Evolutionary conservation across 2,888 invertebrate species (phyloP).

Genomic region (Ctena decussata): DNA sequence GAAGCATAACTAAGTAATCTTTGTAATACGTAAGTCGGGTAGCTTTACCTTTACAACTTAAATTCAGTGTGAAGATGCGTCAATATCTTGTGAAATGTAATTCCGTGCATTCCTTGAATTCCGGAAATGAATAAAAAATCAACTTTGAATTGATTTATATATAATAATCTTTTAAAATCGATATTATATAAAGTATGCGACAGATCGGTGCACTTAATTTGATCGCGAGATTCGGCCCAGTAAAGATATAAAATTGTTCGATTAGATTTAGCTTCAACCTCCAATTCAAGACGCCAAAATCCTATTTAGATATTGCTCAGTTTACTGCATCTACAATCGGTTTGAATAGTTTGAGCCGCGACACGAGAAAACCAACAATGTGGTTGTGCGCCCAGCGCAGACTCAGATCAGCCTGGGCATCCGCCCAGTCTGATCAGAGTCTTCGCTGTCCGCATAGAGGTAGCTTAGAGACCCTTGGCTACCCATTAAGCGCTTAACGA

Average conservation of each 20-base stretch:
- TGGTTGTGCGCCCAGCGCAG: too few species aligned
- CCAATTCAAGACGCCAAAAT: too few species aligned
- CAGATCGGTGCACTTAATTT: constrained; percentile 2
- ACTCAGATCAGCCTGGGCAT: too few species aligned
- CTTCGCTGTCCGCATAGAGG: too few species aligned
- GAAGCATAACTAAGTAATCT: not conserved
- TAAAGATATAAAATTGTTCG: not conserved
- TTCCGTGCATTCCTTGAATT: not conserved
- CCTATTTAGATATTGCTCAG: not conserved
- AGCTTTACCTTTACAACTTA: not conserved
- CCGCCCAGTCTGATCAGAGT: too few species aligned
- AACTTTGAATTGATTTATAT: not conserved
- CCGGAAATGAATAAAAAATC: not conserved
- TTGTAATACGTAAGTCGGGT: not conserved
- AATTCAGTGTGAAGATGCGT: not conserved
- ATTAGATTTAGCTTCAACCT: not conserved
- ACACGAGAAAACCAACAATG: too few species aligned
- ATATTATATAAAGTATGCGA: not conserved
- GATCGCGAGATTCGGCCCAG: not conserved
- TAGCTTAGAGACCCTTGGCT: too few species aligned
- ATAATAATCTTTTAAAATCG: not conserved
- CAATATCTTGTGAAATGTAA: not conserved
- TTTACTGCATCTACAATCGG: not conserved
- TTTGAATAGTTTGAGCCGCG: not conserved
- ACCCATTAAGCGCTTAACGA: too few species aligned